Base-by-base conservation (phyloP, 2,888 invertebrate genomes). In the Eurytoma californica region DNA sequence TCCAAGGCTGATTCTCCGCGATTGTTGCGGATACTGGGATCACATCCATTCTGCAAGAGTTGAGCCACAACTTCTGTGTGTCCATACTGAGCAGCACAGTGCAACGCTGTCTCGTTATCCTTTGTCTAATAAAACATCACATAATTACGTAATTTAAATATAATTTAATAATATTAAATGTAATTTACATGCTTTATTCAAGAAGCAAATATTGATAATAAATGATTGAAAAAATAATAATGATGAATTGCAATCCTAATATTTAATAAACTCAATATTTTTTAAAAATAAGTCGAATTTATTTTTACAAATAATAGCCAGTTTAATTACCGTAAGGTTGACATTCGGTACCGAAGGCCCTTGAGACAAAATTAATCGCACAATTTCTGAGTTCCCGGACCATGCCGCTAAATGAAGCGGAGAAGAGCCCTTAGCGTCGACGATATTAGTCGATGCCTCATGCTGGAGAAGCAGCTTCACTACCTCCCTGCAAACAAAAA, bases 351-450 rank as follows among this genome's bases (percentile, higher is more conserved):
- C 94, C 14, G 95, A 95, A 82, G 95, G 95, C 78, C 95, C 95
- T 90, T 95, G 95, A 61, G 93, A 94, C 77, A 98, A 93, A 82
- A 98, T 93, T 91, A 97, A 92, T 83, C 94, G 92, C 82, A 98
- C 97, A 84, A 98, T 96, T 83, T 97, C 96, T 60, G 95, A 93
- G 90, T 97, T 95, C 20, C 98, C 98, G 73, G 96, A 96, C 97
- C 97, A 98, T 70, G 98, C 96, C 72, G 98, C 98, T 89, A 98
- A 92, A 91, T 98, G 98, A 82, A 98, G 93, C 51, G 98, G 96
- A 49, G 97, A 96, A 55, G 97, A 97, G 20, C 98, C 98, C 88
- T 96, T 95, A 84, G 94, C 94, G 91, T 98, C 98, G 83, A 95
- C 94, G 70, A 96, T 93, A 90, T 97, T 97, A 82, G 97, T 95